Base-by-base conservation (phyloP, 1,140 invertebrate genomes). In the Monomorium pharaonis region DNA sequence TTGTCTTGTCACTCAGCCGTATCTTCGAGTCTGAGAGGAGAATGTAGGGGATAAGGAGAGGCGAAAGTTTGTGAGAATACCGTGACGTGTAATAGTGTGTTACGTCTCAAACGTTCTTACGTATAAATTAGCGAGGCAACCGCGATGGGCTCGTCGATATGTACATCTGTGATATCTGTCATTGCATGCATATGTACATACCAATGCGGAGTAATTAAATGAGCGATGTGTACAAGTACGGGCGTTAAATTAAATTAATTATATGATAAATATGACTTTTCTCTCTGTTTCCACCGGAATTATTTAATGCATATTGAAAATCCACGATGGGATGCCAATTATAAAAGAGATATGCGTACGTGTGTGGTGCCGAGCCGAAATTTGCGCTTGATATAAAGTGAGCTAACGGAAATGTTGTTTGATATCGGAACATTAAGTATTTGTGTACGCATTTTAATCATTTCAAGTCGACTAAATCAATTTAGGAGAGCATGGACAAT, bases 221-320 rank as follows among this genome's bases (percentile, higher is more conserved):
- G 65, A 78, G 65, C n/a, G 42, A 65, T 51, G 76, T 37, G 47
- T 3, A 63, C 62, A 18, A n/a, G n/a, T 3, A 42, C 24, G 14
- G 76, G n/a, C 42, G 47, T 44, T 37, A 65, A 65, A 78, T 78
- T 65, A 37, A 78, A 65, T 63, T 78, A 78, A 78, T 78, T 65
- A 33, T 78, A 65, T 78, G 60, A 78, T 78, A 78, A 78, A 78
- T 65, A 78, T 78, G 24, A 78, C 27, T 78, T 65, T 44, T 76
- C 72, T 37, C 54, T 16, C 14, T 51, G 14, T 56, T 63, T 77
- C 30, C 12, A 42, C 14, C 16, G 58, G 3, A 77, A 77, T 63
- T 63, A 63, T 77, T 77, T 63, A 63, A 77, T 27, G 24, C 42
- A 33, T 63, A 63, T 77, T 49, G 37, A 14, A 77, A 63, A 63